Evolutionary conservation across 2,888 invertebrate species (phyloP).

Genomic region (Troides oblongomaculatus): DNA sequence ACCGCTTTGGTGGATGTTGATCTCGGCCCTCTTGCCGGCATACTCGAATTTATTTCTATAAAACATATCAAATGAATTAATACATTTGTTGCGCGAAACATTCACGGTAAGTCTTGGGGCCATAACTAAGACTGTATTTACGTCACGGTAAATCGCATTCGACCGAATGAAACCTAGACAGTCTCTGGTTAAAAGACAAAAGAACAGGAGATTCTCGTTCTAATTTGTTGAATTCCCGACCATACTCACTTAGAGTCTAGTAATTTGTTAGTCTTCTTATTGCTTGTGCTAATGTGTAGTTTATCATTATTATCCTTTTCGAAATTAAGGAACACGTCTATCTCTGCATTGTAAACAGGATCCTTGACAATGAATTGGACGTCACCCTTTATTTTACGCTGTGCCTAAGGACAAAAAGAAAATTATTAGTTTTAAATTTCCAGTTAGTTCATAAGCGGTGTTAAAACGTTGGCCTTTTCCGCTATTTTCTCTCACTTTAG

Average conservation of each 20-base stretch:
- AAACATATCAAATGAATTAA: background rate
- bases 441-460: no score
- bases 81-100: no score
- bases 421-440: background rate
- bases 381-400: slow-evolving; percentile 81
- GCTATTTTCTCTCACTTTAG: no score
- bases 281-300: slow-evolving; percentile 82
- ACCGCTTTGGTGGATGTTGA: slow-evolving; percentile 57
- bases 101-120: no score
- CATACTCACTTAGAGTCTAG: slow-evolving; percentile 82
- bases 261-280: slow-evolving; percentile 71
- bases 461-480: no score
- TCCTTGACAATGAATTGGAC: slow-evolving; percentile 82
- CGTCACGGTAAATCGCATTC: no score
- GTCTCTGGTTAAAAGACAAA: no score
- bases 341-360: slow-evolving; percentile 80
- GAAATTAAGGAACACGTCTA: slow-evolving; percentile 84
- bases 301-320: slow-evolving; percentile 86
- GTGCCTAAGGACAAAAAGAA: slow-evolving; percentile 48
- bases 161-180: no score
- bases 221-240: background rate
- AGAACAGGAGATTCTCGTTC: no score
- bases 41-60: slow-evolving; percentile 72
- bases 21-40: slow-evolving; percentile 61
- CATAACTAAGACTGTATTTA: no score